Evolutionary conservation across 2,888 invertebrate genomes (phyloP).

Genomic region (Camptogramma bilineatum): DNA sequence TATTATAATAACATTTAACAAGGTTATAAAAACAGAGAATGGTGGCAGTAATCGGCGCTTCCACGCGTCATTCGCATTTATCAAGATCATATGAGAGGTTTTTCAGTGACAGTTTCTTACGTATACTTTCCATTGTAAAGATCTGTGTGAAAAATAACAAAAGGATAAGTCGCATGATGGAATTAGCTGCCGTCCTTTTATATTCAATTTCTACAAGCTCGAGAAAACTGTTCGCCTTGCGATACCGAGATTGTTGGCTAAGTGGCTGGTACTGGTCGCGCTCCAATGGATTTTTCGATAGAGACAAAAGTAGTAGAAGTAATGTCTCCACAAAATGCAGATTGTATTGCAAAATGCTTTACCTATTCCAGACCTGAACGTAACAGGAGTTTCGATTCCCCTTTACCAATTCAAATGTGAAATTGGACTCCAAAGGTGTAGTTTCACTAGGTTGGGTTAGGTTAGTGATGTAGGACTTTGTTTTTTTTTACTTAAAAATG

Average conservation of each 20-base stretch:
- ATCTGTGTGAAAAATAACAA: not conserved
- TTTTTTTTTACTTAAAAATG: too few species aligned
- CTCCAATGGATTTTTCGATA: not conserved
- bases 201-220: not conserved
- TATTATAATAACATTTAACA: conserved; percentile 37
- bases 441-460: too few species aligned
- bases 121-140: not conserved
- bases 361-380: too few species aligned
- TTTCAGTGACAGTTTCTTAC: conserved; percentile 28
- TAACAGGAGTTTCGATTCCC: too few species aligned
- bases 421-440: too few species aligned
- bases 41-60: conserved; percentile 32
- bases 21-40: conserved; percentile 42
- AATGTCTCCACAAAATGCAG: not conserved
- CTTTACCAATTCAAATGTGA: too few species aligned
- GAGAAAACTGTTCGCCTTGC: not conserved
- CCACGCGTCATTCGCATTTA: conserved; percentile 43
- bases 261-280: not conserved
- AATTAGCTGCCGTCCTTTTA: not conserved
- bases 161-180: not conserved
- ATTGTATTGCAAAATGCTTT: too few species aligned
- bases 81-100: conserved; percentile 51
- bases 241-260: not conserved
- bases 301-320: not conserved
- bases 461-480: too few species aligned